A percentile compares a stretch with the other conserved stretches of the same genome.
These are phyloP conservation scores for Crotalus helleri DNA, from an alignment of 2,113 vertebrate genomes.

Conservation along the genomic window DNA sequence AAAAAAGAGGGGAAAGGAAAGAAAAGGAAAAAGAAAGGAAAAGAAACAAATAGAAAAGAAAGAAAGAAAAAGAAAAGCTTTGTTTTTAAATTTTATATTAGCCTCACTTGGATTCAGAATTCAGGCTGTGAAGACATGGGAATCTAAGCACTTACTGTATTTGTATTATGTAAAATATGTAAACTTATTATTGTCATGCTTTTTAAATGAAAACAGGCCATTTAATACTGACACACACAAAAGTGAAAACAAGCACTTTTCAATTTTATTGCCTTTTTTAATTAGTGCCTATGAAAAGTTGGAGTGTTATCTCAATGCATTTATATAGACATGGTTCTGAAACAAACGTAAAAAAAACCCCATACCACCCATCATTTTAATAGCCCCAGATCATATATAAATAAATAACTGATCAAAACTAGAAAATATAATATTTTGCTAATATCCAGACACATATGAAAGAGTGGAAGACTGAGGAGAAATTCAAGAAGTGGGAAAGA, in stretches of 20 bases:
- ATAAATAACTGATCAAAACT: constrained; percentile 58
- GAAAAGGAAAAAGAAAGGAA: no score
- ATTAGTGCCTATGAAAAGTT: constrained; percentile 67
- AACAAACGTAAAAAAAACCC: constrained; percentile 52
- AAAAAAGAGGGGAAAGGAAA: not conserved
- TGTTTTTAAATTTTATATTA: not conserved
- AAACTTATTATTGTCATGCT: not conserved
- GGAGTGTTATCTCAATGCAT: constrained; percentile 38
- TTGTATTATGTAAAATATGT: not conserved
- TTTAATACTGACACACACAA: constrained; percentile 30
- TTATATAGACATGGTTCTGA: constrained; percentile 47
- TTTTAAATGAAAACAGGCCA: constrained; percentile 31
- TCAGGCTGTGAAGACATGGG: not conserved
- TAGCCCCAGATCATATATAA: constrained; percentile 52
- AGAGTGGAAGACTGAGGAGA: not conserved
- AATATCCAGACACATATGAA: constrained; percentile 6
- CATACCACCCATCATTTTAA: constrained; percentile 39
- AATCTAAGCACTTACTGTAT: not conserved
- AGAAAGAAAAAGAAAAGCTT: not conserved
- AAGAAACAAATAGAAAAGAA: not conserved
- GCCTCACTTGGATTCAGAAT: not conserved
- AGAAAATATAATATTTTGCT: constrained; percentile 45
- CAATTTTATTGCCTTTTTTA: constrained; percentile 58
- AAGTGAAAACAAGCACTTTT: constrained; percentile 29
- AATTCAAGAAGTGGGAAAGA: constrained; percentile 5